Evolutionary conservation across 1,140 invertebrate species (phyloP), one percentile per base, ranked within the genome.

Genomic region (Sesamia nonagrioides): DNA sequence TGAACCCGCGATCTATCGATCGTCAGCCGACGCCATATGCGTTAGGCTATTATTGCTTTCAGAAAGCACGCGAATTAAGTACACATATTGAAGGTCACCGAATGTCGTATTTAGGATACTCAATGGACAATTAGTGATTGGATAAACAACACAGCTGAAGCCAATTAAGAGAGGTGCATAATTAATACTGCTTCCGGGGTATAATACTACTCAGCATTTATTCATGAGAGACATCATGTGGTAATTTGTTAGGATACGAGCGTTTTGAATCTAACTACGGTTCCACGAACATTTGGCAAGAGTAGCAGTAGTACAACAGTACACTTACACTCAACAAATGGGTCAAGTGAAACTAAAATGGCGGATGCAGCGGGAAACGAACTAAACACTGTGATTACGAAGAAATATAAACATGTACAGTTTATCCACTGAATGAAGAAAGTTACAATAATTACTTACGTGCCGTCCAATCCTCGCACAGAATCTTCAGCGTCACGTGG

Each of bases 401-500:
- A n/a, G 35, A 35, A n/a, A 13, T 18, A 0, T 42, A 18, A 8
- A 3, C 35, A 52, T 11, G 9, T 4, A 37, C 17, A 27, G 27
- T 3, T 27, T 27, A 27, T 27, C 0, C 27, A 11, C 7, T 18
- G n/a, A 15, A 52, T 17, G n/a, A n/a, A 35, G 37, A 11, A 18
- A 54, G 40, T 11, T 6, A 7, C 8, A 18, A 15, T 54, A 15
- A 66, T 27, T 83, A 94, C 97, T 97, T 96, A 98, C 97, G 97
- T 98, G 96, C 99, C 99, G 96, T 99, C 99, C 77, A 99, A 95
- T 61, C 97, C 98, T 87, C 98, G 95, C n/a, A 99, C 98, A 69
- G 99, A 98, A 95, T 99, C 99, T 95, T 99, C 98, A 15, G 99
- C 99, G 95, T 99, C 99, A 82, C 99, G 96, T 6, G 98, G 97